Evolutionary conservation across 2,888 invertebrate species (phyloP), one percentile per base, ranked within the genome.

Genomic region (Erebia palarica): DNA sequence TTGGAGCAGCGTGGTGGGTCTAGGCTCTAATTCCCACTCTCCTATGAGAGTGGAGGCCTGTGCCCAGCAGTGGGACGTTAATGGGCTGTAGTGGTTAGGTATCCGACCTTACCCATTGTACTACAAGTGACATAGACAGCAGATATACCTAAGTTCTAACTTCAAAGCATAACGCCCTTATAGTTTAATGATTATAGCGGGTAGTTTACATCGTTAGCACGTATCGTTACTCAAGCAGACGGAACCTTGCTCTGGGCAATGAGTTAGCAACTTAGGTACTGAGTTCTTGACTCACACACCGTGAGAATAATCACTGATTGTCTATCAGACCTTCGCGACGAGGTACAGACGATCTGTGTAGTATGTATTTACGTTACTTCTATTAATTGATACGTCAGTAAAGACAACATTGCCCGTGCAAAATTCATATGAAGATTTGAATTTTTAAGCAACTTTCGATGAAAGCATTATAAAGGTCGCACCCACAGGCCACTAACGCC

Each of bases 241-340:
- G 83, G 81, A 77, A 80, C 90, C 90, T 90, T 89, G 88, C 84
- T 80, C 84, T 81, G 83, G 78, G 78, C 82, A 78, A 75, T 67
- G 59, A 58, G 59, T 59, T 58, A 67, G 67, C 55, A 66, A 66
- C 66, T 65, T 49, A 47, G 47, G 47, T 13, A 49, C 42, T 7
- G 59, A 51, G 57, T 81, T 81, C 81, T 78, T 85, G 91, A 91
- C 79, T 88, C 90, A 90, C 81, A 80, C 82, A 85, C 80, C 90
- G 88, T 90, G 91, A 86, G 86, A 86, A 78, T 76, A 71, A 76
- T 74, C 72, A 73, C 78, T 76, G 81, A 78, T 80, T 75, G 75
- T 78, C 53, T 72, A 78, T 75, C 73, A 74, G 75, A 74, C 76
- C 77, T 78, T 78, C 75, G 74, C 68, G 72, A 36, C 47, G 51